phyloP scores from a whole-genome alignment of 1,140 invertebrate species.

The Papilio aristodemus region DNA sequence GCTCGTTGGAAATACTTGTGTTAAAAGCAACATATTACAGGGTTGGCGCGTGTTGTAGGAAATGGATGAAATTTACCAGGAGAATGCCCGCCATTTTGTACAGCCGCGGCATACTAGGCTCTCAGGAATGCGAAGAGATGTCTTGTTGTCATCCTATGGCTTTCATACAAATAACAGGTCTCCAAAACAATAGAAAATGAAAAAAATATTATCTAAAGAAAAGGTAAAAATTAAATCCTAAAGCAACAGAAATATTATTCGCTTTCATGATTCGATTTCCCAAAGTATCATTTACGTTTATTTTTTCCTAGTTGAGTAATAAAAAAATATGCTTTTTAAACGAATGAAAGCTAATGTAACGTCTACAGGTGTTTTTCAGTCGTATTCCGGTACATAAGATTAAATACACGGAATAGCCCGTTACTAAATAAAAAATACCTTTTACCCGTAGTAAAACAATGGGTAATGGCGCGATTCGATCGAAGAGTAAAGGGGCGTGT shows the following conservation, averaged over 20 bases:
- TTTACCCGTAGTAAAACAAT: background rate
- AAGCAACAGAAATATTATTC: too few relatives aligned
- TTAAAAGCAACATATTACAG: constrained; percentile 17
- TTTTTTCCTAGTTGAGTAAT: background rate
- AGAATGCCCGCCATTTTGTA: constrained; percentile 29
- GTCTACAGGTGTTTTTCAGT: too few relatives aligned
- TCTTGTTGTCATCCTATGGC: background rate
- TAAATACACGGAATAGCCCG: background rate
- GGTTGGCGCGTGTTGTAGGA: background rate
- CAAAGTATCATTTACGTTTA: too few relatives aligned
- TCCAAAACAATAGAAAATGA: too few relatives aligned
- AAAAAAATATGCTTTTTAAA: too few relatives aligned
- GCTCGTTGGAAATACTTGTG: constrained; percentile 13
- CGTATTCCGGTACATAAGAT: too few relatives aligned
- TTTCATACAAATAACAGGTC: too few relatives aligned
- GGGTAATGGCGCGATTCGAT: constrained; percentile 8
- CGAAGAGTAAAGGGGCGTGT: constrained; percentile 13
- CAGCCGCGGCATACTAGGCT: constrained; percentile 4
- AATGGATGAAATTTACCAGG: constrained; percentile 12
- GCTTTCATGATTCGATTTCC: too few relatives aligned
- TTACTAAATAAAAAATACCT: background rate
- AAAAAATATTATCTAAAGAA: too few relatives aligned
- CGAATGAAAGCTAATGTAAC: too few relatives aligned
- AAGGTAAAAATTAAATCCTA: too few relatives aligned
- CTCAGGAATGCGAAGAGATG: constrained; percentile 21